These are phyloP conservation scores for Cossypha dichroa DNA, from an alignment of 2,797 vertebrate species.

Conservation along the genomic window DNA sequence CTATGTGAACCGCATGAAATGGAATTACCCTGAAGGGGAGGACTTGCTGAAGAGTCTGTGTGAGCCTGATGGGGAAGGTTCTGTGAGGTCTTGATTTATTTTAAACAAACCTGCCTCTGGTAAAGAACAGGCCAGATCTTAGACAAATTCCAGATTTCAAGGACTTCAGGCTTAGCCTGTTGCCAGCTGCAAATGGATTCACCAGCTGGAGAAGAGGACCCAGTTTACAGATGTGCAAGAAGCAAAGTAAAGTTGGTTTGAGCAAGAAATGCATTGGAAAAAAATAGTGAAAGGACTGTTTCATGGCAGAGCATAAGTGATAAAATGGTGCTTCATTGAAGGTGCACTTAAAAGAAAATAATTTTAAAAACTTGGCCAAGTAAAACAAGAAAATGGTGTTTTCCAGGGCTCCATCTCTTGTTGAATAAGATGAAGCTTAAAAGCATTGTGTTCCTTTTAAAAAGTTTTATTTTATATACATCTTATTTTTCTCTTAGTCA, in stretches of 20 bases:
- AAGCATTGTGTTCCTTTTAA: background rate
- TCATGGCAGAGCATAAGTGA: background rate
- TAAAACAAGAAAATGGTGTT: background rate
- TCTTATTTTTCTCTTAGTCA: background rate
- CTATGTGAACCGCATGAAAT: background rate
- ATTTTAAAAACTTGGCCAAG: background rate
- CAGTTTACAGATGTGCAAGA: background rate
- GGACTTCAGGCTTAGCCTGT: background rate
- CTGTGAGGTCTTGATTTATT: background rate
- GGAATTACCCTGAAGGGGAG: background rate
- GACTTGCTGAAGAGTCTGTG: background rate
- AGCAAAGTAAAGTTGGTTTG: background rate
- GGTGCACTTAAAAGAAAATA: background rate
- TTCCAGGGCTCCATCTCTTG: background rate
- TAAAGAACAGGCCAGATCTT: background rate
- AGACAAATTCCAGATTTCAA: background rate
- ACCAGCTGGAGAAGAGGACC: fast-evolving
- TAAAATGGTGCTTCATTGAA: background rate
- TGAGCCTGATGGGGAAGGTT: background rate
- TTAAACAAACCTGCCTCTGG: background rate
- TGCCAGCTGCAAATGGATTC: background rate
- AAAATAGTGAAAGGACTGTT: background rate
- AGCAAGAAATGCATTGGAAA: background rate
- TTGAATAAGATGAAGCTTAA: background rate
- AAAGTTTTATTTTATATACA: background rate